Percentiles rank a stretch among this genome's conserved stretches.
phyloP scores from a whole-genome alignment of 1,140 invertebrate species.

The Drosophila tropicalis region DNA sequence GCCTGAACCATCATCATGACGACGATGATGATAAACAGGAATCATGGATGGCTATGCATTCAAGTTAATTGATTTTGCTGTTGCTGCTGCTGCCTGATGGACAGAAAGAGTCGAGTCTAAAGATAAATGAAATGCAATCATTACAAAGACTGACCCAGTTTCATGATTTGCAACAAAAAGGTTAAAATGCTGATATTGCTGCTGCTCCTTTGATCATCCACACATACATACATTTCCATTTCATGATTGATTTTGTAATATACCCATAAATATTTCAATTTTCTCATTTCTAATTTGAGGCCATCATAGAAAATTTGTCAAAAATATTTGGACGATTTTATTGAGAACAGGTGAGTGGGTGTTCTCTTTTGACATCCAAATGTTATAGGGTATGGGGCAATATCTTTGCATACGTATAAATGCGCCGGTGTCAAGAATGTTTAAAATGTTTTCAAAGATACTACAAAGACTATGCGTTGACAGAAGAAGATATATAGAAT shows the following conservation, averaged over 20 bases:
- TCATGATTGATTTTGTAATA: slow-evolving; percentile 27
- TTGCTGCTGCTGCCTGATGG: slow-evolving; percentile 21
- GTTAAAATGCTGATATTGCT: slow-evolving; percentile 63
- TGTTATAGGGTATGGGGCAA: slow-evolving; percentile 1
- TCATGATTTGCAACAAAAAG: slow-evolving; percentile 36
- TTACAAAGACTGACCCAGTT: slow-evolving; percentile 62
- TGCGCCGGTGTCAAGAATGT: slow-evolving; percentile 14
- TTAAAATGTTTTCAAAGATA: slow-evolving; percentile 43
- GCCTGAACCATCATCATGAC: slow-evolving; percentile 29
- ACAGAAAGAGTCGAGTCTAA: slow-evolving; percentile 12
- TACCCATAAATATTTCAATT: slow-evolving; percentile 3
- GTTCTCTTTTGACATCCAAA: slow-evolving; percentile 17
- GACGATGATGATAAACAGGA: slow-evolving; percentile 22
- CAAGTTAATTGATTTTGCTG: slow-evolving; percentile 50
- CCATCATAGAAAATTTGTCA: background rate
- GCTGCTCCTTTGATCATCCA: slow-evolving; percentile 51
- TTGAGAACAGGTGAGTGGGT: slow-evolving; percentile 47
- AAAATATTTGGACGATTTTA: slow-evolving; percentile 7
- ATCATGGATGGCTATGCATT: slow-evolving; percentile 44
- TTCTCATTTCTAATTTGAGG: background rate
- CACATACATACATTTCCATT: slow-evolving; percentile 23
- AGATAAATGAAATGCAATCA: slow-evolving; percentile 67
- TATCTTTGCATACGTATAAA: background rate
- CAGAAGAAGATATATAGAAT: background rate
- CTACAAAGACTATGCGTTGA: background rate